A percentile compares a stretch with the other conserved stretches of the same genome.
phyloP scores from a whole-genome alignment of 1,140 invertebrate genomes.

The Tribolium madens region DNA sequence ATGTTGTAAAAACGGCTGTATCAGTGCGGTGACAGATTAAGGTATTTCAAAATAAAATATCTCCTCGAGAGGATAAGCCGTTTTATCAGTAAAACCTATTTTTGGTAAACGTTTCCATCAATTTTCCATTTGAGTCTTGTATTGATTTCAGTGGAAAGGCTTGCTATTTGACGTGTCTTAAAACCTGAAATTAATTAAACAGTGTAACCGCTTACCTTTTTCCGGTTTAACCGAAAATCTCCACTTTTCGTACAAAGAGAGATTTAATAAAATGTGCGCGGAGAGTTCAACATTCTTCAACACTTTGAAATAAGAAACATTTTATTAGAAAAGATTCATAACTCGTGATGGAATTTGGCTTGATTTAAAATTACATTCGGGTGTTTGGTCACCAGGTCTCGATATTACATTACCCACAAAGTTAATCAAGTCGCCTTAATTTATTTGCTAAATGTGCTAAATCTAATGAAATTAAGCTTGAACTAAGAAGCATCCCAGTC shows the following conservation, averaged over 20 bases:
- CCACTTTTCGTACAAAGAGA: neutral
- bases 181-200: neutral
- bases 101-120: neutral
- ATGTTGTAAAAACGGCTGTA: neutral
- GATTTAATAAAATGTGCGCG: neutral
- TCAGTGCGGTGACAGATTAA: neutral
- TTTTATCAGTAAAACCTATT: neutral
- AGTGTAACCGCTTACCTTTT: neutral
- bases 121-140: neutral
- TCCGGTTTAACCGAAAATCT: neutral
- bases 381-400: neutral
- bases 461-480: neutral
- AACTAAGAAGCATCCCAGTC: neutral
- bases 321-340: neutral
- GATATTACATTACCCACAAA: neutral
- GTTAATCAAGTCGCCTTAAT: neutral
- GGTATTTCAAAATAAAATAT: neutral
- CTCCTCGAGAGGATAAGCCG: neutral
- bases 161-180: neutral
- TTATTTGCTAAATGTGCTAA: neutral
- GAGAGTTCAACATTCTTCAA: neutral
- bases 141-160: neutral
- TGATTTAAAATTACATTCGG: neutral
- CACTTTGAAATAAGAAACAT: neutral
- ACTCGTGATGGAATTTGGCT: neutral